Evolutionary conservation across 2,113 vertebrate genomes (phyloP).

Genomic region (Trinectes maculatus): DNA sequence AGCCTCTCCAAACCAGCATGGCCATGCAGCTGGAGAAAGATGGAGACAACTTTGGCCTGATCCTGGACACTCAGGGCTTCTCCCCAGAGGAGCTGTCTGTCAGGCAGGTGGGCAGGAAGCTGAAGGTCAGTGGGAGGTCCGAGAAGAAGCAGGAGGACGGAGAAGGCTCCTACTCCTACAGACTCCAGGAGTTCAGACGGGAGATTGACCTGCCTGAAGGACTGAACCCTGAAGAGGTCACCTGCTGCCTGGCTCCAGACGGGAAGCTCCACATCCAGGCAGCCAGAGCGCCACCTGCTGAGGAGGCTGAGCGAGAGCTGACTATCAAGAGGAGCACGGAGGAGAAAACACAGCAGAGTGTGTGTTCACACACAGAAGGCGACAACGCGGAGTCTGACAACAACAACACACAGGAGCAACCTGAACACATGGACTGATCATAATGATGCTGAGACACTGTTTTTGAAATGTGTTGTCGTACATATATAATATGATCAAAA

Average conservation of each 20-base stretch:
- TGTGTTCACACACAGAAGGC: too few species aligned
- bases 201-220: neutral
- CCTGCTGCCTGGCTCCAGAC: too few species aligned
- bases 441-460: neutral
- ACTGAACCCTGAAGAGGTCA: neutral
- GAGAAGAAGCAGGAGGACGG: too few species aligned
- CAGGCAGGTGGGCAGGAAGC: too few species aligned
- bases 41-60: neutral
- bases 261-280: too few species aligned
- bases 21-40: neutral
- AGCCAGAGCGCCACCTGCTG: too few species aligned
- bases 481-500: neutral
- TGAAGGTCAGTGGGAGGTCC: too few species aligned
- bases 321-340: neutral
- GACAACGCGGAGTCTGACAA: neutral
- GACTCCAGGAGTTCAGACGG: neutral
- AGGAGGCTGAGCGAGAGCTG: too few species aligned
- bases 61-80: slow-evolving; percentile 11
- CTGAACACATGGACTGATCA: neutral
- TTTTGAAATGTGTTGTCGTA: neutral
- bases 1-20: neutral
- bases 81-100: too few species aligned
- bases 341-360: neutral
- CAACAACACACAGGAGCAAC: neutral
- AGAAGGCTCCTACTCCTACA: neutral